These are phyloP conservation scores for Strigamia transsilvanica DNA, from an alignment of 2,888 invertebrate genomes.

Conservation along the genomic window DNA sequence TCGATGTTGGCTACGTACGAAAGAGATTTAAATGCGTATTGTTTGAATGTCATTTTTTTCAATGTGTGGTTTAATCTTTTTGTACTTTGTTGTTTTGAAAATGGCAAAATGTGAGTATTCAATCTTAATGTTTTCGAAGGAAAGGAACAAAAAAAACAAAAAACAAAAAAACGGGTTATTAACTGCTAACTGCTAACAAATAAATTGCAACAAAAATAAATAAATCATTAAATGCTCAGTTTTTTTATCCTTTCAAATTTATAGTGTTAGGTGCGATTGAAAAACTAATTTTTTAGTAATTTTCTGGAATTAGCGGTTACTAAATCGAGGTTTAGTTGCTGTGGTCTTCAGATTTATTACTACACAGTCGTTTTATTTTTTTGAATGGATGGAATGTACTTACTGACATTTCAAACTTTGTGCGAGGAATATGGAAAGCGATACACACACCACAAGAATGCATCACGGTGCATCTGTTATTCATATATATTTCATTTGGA, in stretches of 20 bases:
- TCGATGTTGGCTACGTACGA: not conserved
- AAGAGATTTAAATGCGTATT: not conserved
- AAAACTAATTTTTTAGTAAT: too few relatives aligned
- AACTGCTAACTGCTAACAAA: not conserved
- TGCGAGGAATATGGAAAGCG: not conserved
- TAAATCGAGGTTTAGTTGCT: too few relatives aligned
- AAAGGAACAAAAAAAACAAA: too few relatives aligned
- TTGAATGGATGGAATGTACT: too few relatives aligned
- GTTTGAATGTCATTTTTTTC: slow-evolving; percentile 33
- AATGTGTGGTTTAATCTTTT: slow-evolving; percentile 26
- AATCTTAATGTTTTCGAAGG: not conserved
- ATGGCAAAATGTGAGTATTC: not conserved
- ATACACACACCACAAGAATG: not conserved
- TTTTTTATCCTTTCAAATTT: not conserved
- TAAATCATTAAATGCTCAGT: not conserved
- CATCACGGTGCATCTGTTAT: not conserved
- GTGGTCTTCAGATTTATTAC: too few relatives aligned
- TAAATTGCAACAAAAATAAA: too few relatives aligned
- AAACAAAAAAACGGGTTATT: not conserved
- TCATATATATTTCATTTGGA: slow-evolving; percentile 25
- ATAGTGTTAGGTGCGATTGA: too few relatives aligned
- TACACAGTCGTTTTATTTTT: too few relatives aligned
- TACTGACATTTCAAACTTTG: too few relatives aligned
- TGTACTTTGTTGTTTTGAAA: slow-evolving; percentile 39
- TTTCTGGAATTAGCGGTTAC: too few relatives aligned